Conservation (phyloP, 37 sponge, comb jelly and placozoan species). For the Tethya wilhelma region DNA sequence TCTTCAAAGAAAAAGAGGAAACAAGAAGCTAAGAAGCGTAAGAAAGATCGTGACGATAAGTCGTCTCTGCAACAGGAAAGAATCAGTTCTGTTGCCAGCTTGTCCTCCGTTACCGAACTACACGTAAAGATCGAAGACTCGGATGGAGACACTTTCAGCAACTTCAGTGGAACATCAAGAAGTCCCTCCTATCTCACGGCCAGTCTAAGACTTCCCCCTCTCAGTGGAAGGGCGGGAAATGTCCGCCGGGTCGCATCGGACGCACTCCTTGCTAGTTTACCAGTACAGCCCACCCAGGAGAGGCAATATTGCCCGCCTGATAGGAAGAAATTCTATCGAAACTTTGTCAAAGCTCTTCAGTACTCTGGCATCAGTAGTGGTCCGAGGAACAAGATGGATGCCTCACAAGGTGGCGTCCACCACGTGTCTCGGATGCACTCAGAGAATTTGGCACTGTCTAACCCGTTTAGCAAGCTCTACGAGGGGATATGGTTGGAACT, state of each 20-base stretch:
- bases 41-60: slow-evolving; percentile 35
- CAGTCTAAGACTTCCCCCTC: neutral
- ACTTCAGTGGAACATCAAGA: neutral
- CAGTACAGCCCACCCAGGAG: neutral
- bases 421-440: slow-evolving; percentile 43
- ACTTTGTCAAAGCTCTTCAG: slow-evolving; percentile 35
- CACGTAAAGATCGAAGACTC: neutral
- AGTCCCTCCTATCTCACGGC: neutral
- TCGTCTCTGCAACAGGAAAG: neutral
- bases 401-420: neutral
- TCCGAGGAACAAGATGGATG: neutral
- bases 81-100: neutral
- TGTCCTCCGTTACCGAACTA: neutral
- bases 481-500: slow-evolving; percentile 60
- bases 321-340: slow-evolving; percentile 56
- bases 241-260: neutral
- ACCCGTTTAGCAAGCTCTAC: slow-evolving; percentile 22
- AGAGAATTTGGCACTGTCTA: slow-evolving; percentile 48
- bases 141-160: neutral
- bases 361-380: slow-evolving; percentile 10
- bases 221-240: neutral
- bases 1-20: slow-evolving; percentile 8
- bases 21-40: neutral
- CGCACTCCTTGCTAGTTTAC: neutral
- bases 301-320: slow-evolving; percentile 49